Evolutionary conservation across 2,888 invertebrate species (phyloP).

Genomic region (Syrphus vitripennis): DNA sequence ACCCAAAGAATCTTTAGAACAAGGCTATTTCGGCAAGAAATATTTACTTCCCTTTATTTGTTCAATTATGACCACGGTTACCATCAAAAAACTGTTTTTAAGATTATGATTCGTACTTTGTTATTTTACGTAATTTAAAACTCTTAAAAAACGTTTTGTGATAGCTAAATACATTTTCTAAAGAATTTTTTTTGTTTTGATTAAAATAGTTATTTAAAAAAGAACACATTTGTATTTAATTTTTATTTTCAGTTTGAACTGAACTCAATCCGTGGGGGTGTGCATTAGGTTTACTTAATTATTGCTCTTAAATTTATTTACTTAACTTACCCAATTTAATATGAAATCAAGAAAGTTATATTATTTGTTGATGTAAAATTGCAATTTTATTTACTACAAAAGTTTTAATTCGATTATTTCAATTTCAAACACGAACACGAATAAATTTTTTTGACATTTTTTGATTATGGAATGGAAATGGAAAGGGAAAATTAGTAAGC

Average conservation of each 20-base stretch:
- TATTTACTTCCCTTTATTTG: too few relatives aligned
- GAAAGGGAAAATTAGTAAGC: neutral
- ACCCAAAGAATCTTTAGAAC: neutral
- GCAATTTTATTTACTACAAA: neutral
- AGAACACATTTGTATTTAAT: neutral
- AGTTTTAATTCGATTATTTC: neutral
- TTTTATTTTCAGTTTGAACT: conserved; percentile 9
- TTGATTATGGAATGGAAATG: neutral
- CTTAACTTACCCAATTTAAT: conserved; percentile 6
- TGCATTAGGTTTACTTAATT: neutral
- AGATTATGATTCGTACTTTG: neutral
- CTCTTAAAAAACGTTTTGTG: too few relatives aligned
- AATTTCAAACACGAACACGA: conserved; percentile 21
- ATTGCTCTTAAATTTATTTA: neutral
- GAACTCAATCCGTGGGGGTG: neutral
- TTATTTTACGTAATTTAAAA: too few relatives aligned
- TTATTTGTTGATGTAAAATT: neutral
- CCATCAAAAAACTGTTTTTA: neutral
- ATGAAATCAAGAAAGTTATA: neutral
- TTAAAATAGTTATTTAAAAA: neutral
- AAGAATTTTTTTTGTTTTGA: neutral
- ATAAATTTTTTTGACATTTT: conserved; percentile 5
- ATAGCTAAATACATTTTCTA: neutral
- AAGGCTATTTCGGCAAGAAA: neutral
- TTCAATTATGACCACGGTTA: neutral